phyloP scores from a whole-genome alignment of 2,888 invertebrate genomes.

The Zygaena filipendulae region DNA sequence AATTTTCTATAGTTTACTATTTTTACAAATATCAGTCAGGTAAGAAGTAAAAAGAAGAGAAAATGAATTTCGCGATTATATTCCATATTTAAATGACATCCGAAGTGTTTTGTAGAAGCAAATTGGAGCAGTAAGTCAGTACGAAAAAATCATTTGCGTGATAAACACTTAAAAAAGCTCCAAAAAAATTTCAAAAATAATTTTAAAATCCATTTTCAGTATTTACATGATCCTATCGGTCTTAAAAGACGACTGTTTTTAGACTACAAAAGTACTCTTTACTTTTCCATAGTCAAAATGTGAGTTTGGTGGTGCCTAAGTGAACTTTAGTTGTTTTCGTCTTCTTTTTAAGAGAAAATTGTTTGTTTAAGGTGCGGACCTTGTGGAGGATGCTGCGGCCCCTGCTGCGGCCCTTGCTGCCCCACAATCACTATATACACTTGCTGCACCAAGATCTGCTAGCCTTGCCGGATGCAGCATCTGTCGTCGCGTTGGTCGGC shows the following conservation, averaged over 20 bases:
- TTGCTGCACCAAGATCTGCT: constrained; percentile 58
- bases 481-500: constrained; percentile 11
- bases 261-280: no score
- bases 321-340: no score
- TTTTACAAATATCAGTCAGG: no score
- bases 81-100: constrained; percentile 24
- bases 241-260: no score
- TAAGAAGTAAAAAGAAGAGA: no score
- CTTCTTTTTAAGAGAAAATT: no score
- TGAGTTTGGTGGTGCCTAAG: no score
- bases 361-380: constrained; percentile 25
- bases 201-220: no score
- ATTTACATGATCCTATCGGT: no score
- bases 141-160: constrained; percentile 33
- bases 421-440: constrained; percentile 53
- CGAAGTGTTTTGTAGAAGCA: constrained; percentile 28
- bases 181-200: constrained; percentile 21
- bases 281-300: no score
- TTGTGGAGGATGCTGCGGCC: constrained; percentile 20
- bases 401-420: constrained; percentile 31
- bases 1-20: no score
- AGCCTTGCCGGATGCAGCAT: constrained; percentile 7
- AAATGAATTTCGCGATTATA: no score
- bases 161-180: constrained; percentile 22
- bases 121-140: constrained; percentile 28